A percentile compares a stretch with the other conserved stretches of the same genome.
These are phyloP conservation scores for Acanthiza pusilla DNA, from an alignment of 2,797 vertebrate species.

Conservation along the genomic window DNA sequence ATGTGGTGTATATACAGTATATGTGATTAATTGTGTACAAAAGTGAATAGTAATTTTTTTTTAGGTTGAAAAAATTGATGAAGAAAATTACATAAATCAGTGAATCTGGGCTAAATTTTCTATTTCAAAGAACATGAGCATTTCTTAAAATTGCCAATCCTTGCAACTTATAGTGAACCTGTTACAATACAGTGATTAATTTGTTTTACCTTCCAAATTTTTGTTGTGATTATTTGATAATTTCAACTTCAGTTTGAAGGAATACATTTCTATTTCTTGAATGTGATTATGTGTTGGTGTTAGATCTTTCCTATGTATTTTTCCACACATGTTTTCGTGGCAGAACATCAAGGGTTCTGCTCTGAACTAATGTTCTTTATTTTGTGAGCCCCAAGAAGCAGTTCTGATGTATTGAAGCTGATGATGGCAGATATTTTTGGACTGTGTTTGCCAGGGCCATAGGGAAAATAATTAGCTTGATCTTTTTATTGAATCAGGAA, in stretches of 20 bases:
- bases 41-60: neutral
- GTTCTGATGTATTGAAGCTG: neutral
- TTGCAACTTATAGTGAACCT: neutral
- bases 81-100: neutral
- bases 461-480: neutral
- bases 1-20: neutral
- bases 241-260: neutral
- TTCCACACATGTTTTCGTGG: neutral
- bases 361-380: neutral
- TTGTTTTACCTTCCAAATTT: neutral
- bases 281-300: neutral
- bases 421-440: neutral
- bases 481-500: neutral
- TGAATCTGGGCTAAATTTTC: neutral
- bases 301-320: neutral
- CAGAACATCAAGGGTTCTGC: neutral
- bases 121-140: neutral
- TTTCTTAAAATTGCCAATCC: neutral
- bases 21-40: neutral
- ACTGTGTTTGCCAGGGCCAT: neutral
- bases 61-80: neutral
- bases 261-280: neutral
- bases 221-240: neutral
- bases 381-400: neutral
- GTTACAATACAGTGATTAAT: neutral